Evolutionary conservation across 1,140 invertebrate genomes (phyloP).

Genomic region (Phymorhynchus buccinoides): DNA sequence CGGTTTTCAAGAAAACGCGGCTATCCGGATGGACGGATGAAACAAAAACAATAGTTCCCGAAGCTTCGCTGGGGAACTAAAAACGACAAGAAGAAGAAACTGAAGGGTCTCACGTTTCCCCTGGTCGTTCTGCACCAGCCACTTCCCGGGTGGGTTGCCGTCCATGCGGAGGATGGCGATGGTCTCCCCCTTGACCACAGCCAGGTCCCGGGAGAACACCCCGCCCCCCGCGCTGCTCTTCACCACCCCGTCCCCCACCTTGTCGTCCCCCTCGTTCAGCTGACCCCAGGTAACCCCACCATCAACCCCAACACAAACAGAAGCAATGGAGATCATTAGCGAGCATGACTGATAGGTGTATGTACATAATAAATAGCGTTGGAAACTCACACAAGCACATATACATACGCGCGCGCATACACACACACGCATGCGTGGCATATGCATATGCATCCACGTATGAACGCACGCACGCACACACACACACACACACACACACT

Average conservation of each 20-base stretch:
- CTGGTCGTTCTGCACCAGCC: neutral
- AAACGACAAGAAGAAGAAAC: neutral
- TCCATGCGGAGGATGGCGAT: conserved; percentile 10
- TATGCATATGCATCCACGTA: too few species aligned
- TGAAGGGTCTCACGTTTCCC: neutral
- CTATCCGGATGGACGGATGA: neutral
- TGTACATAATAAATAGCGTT: too few species aligned
- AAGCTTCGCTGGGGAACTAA: neutral
- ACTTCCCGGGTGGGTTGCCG: neutral
- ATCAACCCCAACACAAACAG: too few species aligned
- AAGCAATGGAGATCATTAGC: too few species aligned
- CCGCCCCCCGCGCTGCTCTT: neutral
- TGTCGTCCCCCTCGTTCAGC: neutral
- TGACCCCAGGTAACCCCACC: too few species aligned
- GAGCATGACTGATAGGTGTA: too few species aligned
- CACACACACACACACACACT: too few species aligned
- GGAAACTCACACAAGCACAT: too few species aligned
- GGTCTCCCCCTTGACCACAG: neutral
- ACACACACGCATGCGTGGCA: too few species aligned
- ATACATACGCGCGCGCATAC: too few species aligned
- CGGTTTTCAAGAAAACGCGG: too few species aligned
- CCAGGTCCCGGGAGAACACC: neutral
- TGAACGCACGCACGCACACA: too few species aligned
- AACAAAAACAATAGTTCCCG: neutral
- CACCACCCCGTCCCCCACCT: conserved; percentile 14